Base-by-base conservation (phyloP, 2,888 invertebrate species). In the Sceliomorpha sp. region DNA sequence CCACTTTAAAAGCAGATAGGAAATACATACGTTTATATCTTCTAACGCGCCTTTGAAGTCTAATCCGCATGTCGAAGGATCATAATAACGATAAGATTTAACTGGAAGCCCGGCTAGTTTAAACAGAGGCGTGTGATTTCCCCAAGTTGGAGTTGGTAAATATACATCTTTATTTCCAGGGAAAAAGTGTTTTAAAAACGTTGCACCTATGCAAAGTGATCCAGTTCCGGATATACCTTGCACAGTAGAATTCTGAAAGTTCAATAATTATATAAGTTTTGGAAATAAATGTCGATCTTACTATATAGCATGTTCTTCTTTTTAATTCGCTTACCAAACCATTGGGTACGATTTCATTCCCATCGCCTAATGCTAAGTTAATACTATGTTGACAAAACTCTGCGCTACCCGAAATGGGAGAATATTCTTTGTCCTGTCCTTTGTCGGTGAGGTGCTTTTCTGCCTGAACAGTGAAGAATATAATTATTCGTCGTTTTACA, bases 151-250 rank as follows among this genome's bases (percentile, higher is more conserved):
- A 1, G 92, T 90, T 2, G 99, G 98, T 75, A 99, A 81, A 90
- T 96, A 98, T 42, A 96, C 89, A 67, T 93, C 94, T 89, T 97
- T 97, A 76, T 90, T 91, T 26, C 94, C 93, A 4, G 92, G 92
- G 89, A 94, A 95, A 89, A 94, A 96, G 74, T 92, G 93, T 53
- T 92, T 93, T 66, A 98, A 89, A 88, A 98, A 99, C 68, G 94
- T 95, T 31, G 95, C 94, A 17, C 98, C 99, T 42, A 99, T 91
- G 60, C 97, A 92, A n/a, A 99, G 90, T 0, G 99, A 95, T 9
- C 99, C 99, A 8, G 99, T 99, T 50, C 99, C 99, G 72, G 98
- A 98, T 67, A 99, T 93, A n/a, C 95, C 93, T 91, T 97, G 93
- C 2, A 91, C 90, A 13, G 94, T 94, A 5, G 90, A 91, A 88